Evolutionary conservation across 1,140 invertebrate genomes (phyloP).

Genomic region (Bursaphelenchus mucronatus): DNA sequence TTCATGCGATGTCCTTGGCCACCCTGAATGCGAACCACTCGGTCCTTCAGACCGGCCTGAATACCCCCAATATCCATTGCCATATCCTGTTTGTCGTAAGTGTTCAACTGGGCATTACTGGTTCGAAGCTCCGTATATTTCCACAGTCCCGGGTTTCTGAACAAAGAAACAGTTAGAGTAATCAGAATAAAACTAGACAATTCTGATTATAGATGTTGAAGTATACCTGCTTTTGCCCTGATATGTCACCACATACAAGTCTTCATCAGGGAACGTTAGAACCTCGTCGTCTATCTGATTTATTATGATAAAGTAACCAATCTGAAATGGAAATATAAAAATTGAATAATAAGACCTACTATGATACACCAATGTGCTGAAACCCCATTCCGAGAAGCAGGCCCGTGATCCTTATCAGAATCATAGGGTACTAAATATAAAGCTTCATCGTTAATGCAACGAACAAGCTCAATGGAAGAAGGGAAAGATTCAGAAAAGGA

Average conservation of each 20-base stretch:
- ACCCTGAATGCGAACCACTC: slow-evolving; percentile 9
- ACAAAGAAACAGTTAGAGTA: slow-evolving; percentile 3
- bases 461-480: slow-evolving; percentile 14
- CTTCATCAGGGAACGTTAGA: background rate
- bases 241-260: slow-evolving; percentile 38
- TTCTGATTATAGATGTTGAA: background rate
- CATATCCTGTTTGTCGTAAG: slow-evolving; percentile 15
- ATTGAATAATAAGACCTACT: slow-evolving; percentile 12
- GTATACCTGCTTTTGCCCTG: slow-evolving; percentile 47
- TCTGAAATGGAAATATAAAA: slow-evolving; percentile 23
- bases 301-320: slow-evolving; percentile 25
- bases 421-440: slow-evolving; percentile 42
- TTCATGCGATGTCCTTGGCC: slow-evolving; percentile 10
- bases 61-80: slow-evolving; percentile 30
- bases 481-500: slow-evolving; percentile 17
- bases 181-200: background rate
- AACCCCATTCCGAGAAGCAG: slow-evolving; percentile 29
- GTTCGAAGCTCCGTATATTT: slow-evolving; percentile 21
- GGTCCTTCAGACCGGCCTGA: slow-evolving; percentile 18
- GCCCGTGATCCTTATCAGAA: slow-evolving; percentile 47
- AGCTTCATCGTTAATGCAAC: background rate
- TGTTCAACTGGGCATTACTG: slow-evolving; percentile 43
- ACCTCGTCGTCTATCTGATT: background rate
- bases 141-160: slow-evolving; percentile 44
- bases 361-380: slow-evolving; percentile 41